Evolutionary conservation across 2,797 vertebrate genomes (phyloP), one percentile per base, ranked within the genome.

Genomic region (Acridotheres tristis): DNA sequence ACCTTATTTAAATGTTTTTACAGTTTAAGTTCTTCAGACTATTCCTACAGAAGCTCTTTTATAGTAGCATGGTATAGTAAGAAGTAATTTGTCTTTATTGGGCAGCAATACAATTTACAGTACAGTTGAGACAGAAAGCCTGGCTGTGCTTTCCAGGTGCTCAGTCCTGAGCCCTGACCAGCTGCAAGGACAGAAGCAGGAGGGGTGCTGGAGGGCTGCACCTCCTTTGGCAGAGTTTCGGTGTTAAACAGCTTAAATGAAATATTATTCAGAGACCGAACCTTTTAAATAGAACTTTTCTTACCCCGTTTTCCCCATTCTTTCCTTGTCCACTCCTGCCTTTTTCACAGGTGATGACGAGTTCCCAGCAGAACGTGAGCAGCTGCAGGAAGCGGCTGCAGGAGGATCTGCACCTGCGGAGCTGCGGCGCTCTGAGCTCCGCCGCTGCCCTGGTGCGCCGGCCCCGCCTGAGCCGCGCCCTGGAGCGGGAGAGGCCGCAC

Each of bases 371-470:
- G 78, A 95, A 85, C 15, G 96, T 69, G 67, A 95, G 80, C 77
- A 96, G 97, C 92, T 98, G 98, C 69, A 97, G 98, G 89, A 98
- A 98, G 92, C 97, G 96, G 6, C 97, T 92, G 40, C 97, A 97
- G 3, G 98, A 98, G 75, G 99, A 99, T 26, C 98, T 99, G 83
- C 98, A 99, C 91, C 98, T 99, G 36, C 98, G 97, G 97, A 99
- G 99, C 97, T 99, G 99, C 5, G 98, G 98, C 7, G 98, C 98
- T 22, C 96, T 98, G 91, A 99, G 98, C 90, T 98, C 98, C 13
- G 79, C 94, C 2, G 96, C 97, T 1, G 97, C 97, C 84, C 96
- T 96, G 45, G 83, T 96, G 71, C 97, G 94, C 63, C 98, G 96
- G 92, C 94, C 98, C 93, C 96, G n/a, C 29, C 84, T 96, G 89